Percentiles rank a stretch among this genome's conserved stretches.
These are phyloP conservation scores for Pyxicephalus adspersus DNA, from an alignment of 2,113 vertebrate species.

Conservation along the genomic window DNA sequence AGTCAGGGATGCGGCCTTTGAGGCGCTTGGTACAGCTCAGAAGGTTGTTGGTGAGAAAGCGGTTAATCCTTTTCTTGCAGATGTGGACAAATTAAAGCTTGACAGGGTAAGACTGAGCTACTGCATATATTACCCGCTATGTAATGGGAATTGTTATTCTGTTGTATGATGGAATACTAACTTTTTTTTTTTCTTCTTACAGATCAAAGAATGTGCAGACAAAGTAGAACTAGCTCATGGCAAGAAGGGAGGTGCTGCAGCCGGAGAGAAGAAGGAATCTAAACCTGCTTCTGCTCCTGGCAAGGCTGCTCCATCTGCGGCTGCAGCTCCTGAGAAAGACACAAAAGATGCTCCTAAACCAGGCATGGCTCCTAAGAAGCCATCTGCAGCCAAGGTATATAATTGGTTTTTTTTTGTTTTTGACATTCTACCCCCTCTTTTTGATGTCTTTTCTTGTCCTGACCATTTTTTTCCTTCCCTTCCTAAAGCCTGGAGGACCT, in stretches of 20 bases:
- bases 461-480: too few species aligned
- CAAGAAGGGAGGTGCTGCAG: slow-evolving; percentile 73
- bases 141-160: too few species aligned
- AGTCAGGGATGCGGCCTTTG: slow-evolving; percentile 96
- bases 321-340: slow-evolving; percentile 74
- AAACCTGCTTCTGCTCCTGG: slow-evolving; percentile 76
- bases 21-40: slow-evolving; percentile 92
- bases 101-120: slow-evolving; percentile 81
- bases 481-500: slow-evolving; percentile 77
- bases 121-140: too few species aligned
- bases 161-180: neutral
- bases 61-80: slow-evolving; percentile 90
- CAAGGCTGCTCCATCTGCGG: slow-evolving; percentile 63
- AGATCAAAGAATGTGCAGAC: slow-evolving; percentile 97
- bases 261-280: slow-evolving; percentile 75
- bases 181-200: neutral
- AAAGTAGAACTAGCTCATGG: slow-evolving; percentile 87
- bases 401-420: neutral
- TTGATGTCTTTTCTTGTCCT: too few species aligned
- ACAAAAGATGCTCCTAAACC: slow-evolving; percentile 76
- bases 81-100: slow-evolving; percentile 96
- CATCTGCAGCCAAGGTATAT: slow-evolving; percentile 78
- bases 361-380: slow-evolving; percentile 80
- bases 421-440: too few species aligned
- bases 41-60: slow-evolving; percentile 96